phyloP scores from a whole-genome alignment of 2,797 vertebrate species.

The Ibycter americanus region DNA sequence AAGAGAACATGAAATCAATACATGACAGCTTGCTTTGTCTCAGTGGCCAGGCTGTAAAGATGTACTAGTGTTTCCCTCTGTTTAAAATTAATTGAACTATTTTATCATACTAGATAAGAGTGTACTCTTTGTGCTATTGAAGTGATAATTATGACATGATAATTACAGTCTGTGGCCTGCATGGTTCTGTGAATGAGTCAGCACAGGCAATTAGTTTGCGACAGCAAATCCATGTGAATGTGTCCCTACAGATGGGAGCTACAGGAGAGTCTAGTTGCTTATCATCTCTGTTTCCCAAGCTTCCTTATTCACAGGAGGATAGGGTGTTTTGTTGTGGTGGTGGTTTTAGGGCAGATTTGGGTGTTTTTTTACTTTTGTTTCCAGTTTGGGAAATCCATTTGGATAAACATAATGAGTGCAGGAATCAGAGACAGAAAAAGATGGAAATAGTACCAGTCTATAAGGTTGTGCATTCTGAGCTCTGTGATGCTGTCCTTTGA shows the following conservation, averaged over 20 bases:
- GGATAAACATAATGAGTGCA: background rate
- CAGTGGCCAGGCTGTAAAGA: slow-evolving; percentile 35
- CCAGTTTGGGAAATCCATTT: background rate
- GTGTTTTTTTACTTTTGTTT: background rate
- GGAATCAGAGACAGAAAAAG: background rate
- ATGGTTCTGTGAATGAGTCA: slow-evolving; percentile 52
- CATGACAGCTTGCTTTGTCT: slow-evolving; percentile 65
- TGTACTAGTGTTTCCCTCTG: slow-evolving; percentile 48
- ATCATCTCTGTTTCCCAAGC: background rate
- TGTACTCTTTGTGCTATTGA: slow-evolving; percentile 52
- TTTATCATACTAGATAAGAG: slow-evolving; percentile 68
- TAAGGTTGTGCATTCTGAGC: background rate
- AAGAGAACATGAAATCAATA: slow-evolving; percentile 56
- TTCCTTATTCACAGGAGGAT: background rate
- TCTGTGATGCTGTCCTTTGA: background rate
- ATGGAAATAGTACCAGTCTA: background rate
- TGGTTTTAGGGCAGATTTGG: background rate
- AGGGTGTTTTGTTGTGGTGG: background rate
- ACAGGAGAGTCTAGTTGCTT: background rate
- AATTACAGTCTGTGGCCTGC: slow-evolving; percentile 55
- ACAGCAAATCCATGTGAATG: slow-evolving; percentile 13
- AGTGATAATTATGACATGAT: slow-evolving; percentile 71
- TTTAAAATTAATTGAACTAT: slow-evolving; percentile 73
- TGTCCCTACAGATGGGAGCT: background rate
- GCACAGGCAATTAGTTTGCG: slow-evolving; percentile 48